phyloP scores from a whole-genome alignment of 2,113 vertebrate species.

The Arothron firmamentum region DNA sequence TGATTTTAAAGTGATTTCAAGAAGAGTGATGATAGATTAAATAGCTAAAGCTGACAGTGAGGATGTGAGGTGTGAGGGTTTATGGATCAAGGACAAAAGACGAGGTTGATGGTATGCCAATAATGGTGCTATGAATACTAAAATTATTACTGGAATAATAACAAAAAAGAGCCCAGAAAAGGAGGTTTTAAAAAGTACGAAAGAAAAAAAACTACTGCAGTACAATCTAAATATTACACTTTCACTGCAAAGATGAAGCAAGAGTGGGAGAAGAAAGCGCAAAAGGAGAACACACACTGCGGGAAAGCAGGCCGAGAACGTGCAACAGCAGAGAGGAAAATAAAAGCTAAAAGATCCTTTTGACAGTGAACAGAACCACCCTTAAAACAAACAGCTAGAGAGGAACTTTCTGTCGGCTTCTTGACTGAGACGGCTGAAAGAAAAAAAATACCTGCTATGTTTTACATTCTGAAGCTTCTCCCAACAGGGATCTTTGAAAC shows the following conservation, averaged over 20 bases:
- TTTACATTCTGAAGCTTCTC: slow-evolving; percentile 54
- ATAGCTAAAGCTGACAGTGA: too few species aligned
- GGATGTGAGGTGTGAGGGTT: too few species aligned
- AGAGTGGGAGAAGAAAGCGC: slow-evolving; percentile 39
- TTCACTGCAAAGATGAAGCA: slow-evolving; percentile 27
- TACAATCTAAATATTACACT: too few species aligned
- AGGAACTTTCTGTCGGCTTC: slow-evolving; percentile 55
- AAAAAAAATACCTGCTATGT: slow-evolving; percentile 26
- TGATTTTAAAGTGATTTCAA: too few species aligned
- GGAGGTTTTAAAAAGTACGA: not conserved
- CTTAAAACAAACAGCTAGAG: slow-evolving; percentile 58
- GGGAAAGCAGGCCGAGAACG: slow-evolving; percentile 35
- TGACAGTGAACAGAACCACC: slow-evolving; percentile 33
- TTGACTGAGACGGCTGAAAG: slow-evolving; percentile 50
- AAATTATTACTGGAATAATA: too few species aligned
- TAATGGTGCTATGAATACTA: too few species aligned
- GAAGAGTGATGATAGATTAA: too few species aligned
- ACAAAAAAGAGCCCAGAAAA: too few species aligned
- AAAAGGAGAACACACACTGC: slow-evolving; percentile 40
- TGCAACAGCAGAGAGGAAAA: slow-evolving; percentile 39
- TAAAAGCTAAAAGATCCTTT: slow-evolving; percentile 44
- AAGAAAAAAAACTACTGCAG: not conserved
- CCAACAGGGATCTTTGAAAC: slow-evolving; percentile 55
- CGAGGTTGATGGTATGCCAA: too few species aligned
- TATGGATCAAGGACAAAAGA: too few species aligned